phyloP scores from a whole-genome alignment of 2,888 invertebrate genomes.

The Salticus scenicus region DNA sequence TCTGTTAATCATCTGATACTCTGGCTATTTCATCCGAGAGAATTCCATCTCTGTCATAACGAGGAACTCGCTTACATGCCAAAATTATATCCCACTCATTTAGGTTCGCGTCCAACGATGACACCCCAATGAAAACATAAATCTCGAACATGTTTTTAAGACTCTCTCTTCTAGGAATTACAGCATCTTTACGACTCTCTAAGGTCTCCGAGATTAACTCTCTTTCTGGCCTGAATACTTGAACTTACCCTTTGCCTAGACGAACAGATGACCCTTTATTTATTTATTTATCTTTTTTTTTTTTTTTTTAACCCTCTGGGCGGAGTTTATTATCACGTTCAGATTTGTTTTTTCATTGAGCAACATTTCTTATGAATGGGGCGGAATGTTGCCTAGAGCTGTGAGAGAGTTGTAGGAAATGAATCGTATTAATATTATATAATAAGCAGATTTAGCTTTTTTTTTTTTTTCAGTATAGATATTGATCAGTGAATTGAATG shows the following conservation, averaged over 20 bases:
- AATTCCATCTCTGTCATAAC: background rate
- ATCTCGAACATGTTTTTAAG: background rate
- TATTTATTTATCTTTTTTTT: background rate
- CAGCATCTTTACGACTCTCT: background rate
- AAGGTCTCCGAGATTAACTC: background rate
- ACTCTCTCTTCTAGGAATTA: background rate
- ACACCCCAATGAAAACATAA: background rate
- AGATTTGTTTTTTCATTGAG: background rate
- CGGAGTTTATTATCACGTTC: background rate
- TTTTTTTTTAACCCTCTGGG: background rate
- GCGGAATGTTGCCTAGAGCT: no score
- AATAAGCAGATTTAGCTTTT: no score
- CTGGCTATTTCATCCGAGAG: background rate
- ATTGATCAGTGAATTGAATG: no score
- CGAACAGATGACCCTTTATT: background rate
- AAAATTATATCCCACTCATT: background rate
- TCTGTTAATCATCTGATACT: background rate
- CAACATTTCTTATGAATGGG: background rate
- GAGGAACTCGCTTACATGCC: background rate
- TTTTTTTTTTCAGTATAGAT: no score
- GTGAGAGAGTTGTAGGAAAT: no score
- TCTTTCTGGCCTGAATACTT: background rate
- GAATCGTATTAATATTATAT: no score
- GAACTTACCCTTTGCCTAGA: background rate
- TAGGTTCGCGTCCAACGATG: background rate